Evolutionary conservation across 2,113 vertebrate species (phyloP), one percentile per base, ranked within the genome.

Genomic region (Mormoops blainvillei): DNA sequence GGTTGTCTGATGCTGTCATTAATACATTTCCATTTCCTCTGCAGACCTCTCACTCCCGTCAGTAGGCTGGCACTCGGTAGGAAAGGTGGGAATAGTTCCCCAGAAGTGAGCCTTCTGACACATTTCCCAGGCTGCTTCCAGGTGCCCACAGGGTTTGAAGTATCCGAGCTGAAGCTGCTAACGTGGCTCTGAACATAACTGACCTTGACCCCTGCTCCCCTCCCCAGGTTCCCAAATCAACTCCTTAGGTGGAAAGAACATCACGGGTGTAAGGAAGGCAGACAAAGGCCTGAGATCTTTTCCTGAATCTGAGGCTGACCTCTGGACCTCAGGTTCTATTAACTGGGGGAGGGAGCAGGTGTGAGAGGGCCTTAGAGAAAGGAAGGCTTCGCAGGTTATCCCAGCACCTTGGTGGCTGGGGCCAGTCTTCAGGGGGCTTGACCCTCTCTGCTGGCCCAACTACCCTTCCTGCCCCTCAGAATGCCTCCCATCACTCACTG

Each of bases 1-100:
- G 52, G 83, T 41, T 91, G 92, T 95, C 28, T n/a, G 80, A 87
- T 48, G 86, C 31, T 70, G 87, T 80, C 89, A 84, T 87, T 82
- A 89, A 84, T 38, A 77, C 78, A 89, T 94, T 93, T 89, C 71
- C 83, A 83, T 56, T 81, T 95, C 78, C 48, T 89, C 12, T 71
- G 74, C 78, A 95, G 86, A 94, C 54, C 38, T n/a, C 45, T 45
- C 9, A 6, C 56, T 96, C 82, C 56, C 89, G 45, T 81, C 50
- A 90, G 67, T 81, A 93, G 94, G 97, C 80, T 94, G 95, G 70
- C 14, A 76, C 87, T 91, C 65, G 3, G 48, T 50, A 33, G 97
- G 93, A 45, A 97, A 91, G 70, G 92, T 0, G 0, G 77, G 87
- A 93, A 89, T 91, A 70, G 92, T 91, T 88, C 74, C n/a, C 13